Percentiles rank a stretch among this genome's conserved stretches.
These are phyloP conservation scores for Mormoops blainvillei DNA, from an alignment of 2,113 vertebrate species.

Conservation along the genomic window DNA sequence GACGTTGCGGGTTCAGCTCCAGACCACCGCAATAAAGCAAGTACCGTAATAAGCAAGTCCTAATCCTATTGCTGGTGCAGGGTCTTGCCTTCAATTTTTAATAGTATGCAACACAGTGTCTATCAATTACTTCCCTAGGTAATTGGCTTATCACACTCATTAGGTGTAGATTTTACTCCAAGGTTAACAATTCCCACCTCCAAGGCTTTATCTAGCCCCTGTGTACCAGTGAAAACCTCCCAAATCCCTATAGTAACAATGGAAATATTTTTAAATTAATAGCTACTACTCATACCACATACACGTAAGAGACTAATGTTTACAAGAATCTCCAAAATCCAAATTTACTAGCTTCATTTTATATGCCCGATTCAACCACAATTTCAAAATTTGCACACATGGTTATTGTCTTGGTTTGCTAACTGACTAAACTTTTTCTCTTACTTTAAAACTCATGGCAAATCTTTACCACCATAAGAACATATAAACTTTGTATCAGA, in stretches of 20 bases:
- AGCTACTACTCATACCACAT: neutral
- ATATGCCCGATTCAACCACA: neutral
- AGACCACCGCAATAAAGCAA: neutral
- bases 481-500: neutral
- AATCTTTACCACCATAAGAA: neutral
- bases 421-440: neutral
- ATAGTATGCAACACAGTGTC: neutral
- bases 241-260: constrained; percentile 5
- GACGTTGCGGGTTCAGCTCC: neutral
- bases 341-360: constrained; percentile 10
- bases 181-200: neutral
- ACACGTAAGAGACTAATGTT: constrained; percentile 15
- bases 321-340: neutral
- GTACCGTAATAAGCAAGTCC: neutral
- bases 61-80: neutral
- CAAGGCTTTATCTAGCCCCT: neutral
- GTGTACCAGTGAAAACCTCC: neutral
- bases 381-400: neutral
- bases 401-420: neutral
- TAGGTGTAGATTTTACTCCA: neutral
- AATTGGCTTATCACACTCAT: neutral
- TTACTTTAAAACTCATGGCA: neutral
- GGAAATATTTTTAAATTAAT: constrained; percentile 4
- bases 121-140: neutral
- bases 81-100: neutral